Percentiles rank a stretch among this genome's conserved stretches.
phyloP scores from a whole-genome alignment of 2,888 invertebrate genomes.

The Parnassius glacialis region DNA sequence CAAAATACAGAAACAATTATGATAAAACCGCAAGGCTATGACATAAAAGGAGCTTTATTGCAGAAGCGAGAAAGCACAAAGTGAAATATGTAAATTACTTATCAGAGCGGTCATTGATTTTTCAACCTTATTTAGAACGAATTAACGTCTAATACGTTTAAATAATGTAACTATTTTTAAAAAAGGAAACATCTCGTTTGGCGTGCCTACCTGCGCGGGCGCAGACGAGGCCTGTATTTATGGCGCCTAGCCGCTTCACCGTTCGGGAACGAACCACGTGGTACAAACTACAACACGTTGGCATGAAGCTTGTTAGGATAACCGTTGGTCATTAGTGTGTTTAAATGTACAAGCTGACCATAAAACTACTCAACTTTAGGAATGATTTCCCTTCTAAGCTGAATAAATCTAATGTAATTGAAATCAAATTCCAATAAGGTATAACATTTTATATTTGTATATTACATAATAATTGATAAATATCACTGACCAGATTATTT shows the following conservation, averaged over 20 bases:
- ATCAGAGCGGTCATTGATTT: conserved; percentile 35
- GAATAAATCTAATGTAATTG: too few species aligned
- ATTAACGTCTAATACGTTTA: conserved; percentile 45
- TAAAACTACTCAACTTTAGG: conserved; percentile 18
- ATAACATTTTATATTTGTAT: too few species aligned
- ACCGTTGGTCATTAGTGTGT: conserved; percentile 66
- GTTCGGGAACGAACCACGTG: conserved; percentile 65
- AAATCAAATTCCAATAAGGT: too few species aligned
- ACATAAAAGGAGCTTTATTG: conserved; percentile 77
- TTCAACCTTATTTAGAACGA: conserved; percentile 31
- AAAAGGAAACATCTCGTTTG: conserved; percentile 77
- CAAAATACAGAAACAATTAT: conserved; percentile 34
- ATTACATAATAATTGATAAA: too few species aligned
- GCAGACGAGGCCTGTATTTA: conserved; percentile 78
- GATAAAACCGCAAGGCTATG: conserved; percentile 44
- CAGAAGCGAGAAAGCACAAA: conserved; percentile 76
- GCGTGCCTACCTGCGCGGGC: conserved; percentile 77
- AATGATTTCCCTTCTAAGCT: not conserved
- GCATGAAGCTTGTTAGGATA: conserved; percentile 71
- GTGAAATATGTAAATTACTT: conserved; percentile 69
- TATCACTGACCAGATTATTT: too few species aligned
- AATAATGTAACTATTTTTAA: conserved; percentile 44
- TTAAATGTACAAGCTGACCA: conserved; percentile 41
- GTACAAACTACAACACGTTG: conserved; percentile 45
- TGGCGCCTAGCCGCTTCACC: conserved; percentile 70